Percentiles rank a stretch among this genome's conserved stretches.
phyloP scores from a whole-genome alignment of 2,888 invertebrate species.

The Luperina testacea region DNA sequence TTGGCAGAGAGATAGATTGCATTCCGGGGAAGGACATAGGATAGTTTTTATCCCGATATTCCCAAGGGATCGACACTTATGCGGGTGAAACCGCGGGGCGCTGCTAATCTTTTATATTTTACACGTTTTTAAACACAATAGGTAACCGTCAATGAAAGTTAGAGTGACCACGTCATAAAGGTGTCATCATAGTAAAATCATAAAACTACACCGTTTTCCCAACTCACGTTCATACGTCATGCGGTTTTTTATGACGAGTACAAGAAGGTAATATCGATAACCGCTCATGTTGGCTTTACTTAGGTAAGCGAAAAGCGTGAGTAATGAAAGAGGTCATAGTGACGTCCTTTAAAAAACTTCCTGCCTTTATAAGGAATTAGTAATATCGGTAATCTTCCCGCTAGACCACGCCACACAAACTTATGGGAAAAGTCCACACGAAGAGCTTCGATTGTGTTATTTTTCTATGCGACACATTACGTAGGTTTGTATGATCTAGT shows the following conservation, averaged over 20 bases:
- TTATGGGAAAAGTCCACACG: background rate
- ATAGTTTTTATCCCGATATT: no score
- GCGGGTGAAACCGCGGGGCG: no score
- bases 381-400: background rate
- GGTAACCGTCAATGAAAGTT: background rate
- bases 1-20: no score
- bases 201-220: background rate
- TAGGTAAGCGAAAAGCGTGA: slow-evolving; percentile 11
- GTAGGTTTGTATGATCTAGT: background rate
- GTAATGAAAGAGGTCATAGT: background rate
- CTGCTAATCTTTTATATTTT: background rate
- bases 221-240: slow-evolving; percentile 21
- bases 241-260: slow-evolving; percentile 26
- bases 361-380: slow-evolving; percentile 2
- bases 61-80: no score
- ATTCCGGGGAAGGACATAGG: no score
- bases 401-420: background rate
- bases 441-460: background rate
- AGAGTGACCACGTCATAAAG: background rate
- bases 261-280: slow-evolving; percentile 15
- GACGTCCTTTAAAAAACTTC: slow-evolving; percentile 14
- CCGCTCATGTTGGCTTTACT: slow-evolving; percentile 5
- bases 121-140: background rate
- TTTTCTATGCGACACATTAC: background rate
- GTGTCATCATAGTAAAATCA: slow-evolving; percentile 7